phyloP scores from a whole-genome alignment of 2,888 invertebrate genomes.

The Brachyptera putata region DNA sequence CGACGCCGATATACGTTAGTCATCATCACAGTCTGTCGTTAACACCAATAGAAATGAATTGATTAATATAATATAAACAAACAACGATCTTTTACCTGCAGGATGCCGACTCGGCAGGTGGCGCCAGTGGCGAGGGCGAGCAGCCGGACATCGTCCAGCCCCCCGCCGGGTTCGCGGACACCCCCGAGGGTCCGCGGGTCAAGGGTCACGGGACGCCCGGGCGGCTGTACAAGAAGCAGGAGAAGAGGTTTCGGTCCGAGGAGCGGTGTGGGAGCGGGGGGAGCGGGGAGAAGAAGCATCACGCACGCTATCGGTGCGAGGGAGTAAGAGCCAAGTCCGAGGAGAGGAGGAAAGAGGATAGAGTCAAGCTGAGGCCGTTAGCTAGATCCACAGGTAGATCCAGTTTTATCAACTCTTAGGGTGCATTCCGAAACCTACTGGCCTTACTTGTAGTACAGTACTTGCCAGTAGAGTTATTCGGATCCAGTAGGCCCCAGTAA shows the following conservation, averaged over 20 bases:
- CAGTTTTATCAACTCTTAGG: no score
- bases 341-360: slow-evolving; percentile 63
- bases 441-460: no score
- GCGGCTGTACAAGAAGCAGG: slow-evolving; percentile 69
- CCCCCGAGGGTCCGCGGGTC: slow-evolving; percentile 55
- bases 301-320: slow-evolving; percentile 63
- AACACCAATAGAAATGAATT: no score
- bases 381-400: slow-evolving; percentile 54
- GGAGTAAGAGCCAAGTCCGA: slow-evolving; percentile 73
- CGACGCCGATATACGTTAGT: no score
- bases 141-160: slow-evolving; percentile 73
- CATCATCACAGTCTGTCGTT: no score
- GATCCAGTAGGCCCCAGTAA: no score
- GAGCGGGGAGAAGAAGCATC: slow-evolving; percentile 57
- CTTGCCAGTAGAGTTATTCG: no score
- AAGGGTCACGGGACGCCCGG: slow-evolving; percentile 29
- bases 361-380: slow-evolving; percentile 38
- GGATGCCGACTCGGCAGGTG: neutral
- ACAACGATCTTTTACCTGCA: neutral
- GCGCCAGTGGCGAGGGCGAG: neutral
- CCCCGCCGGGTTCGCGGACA: slow-evolving; percentile 84
- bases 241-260: slow-evolving; percentile 74
- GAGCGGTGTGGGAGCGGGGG: slow-evolving; percentile 57
- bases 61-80: no score
- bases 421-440: no score